Evolutionary conservation across 2,888 invertebrate species (phyloP).

Genomic region (Clostera curtula): DNA sequence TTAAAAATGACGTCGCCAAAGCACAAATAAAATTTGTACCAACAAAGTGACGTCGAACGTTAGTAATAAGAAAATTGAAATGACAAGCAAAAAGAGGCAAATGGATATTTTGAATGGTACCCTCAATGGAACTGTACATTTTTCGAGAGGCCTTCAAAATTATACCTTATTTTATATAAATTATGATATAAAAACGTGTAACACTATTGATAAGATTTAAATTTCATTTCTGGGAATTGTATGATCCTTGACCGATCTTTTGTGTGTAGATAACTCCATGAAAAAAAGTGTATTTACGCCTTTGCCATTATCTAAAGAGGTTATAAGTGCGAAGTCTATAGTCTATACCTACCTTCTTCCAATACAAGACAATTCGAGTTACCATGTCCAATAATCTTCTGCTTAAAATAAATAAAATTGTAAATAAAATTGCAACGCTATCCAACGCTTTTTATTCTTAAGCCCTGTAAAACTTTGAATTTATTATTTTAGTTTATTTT

Average conservation of each 20-base stretch:
- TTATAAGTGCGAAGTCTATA: slow-evolving; percentile 35
- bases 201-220: too few species aligned
- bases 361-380: slow-evolving; percentile 65
- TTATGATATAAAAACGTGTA: too few species aligned
- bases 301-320: too few species aligned
- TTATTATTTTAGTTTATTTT: slow-evolving; percentile 16
- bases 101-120: slow-evolving; percentile 63
- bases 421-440: slow-evolving; percentile 49
- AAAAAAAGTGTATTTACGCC: too few species aligned
- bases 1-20: slow-evolving; percentile 19
- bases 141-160: slow-evolving; percentile 58
- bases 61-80: slow-evolving; percentile 34
- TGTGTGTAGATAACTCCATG: too few species aligned
- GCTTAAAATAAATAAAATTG: slow-evolving; percentile 51
- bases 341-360: slow-evolving; percentile 49
- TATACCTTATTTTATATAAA: slow-evolving; percentile 39
- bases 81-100: slow-evolving; percentile 71
- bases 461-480: slow-evolving; percentile 11
- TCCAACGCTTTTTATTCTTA: slow-evolving; percentile 24
- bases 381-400: slow-evolving; percentile 53
- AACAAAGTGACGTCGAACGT: slow-evolving; percentile 29
- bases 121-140: slow-evolving; percentile 57
- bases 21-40: slow-evolving; percentile 19
- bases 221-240: too few species aligned
- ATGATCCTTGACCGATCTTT: too few species aligned